Conservation (phyloP, 2,113 vertebrate genomes). For the Oryzias melastigma region DNA sequence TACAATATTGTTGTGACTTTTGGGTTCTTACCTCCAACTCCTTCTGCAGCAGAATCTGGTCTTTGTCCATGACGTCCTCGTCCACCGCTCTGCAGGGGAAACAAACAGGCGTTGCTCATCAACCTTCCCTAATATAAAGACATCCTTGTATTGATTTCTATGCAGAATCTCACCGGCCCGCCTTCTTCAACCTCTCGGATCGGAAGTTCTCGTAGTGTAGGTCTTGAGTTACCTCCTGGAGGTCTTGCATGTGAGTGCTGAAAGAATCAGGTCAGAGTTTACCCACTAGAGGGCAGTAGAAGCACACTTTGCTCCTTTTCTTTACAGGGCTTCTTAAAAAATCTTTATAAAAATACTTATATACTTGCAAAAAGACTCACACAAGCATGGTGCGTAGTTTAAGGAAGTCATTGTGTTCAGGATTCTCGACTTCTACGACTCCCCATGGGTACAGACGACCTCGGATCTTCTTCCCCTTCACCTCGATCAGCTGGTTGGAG, state of each 20-base stretch:
- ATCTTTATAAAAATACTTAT: too few relatives aligned
- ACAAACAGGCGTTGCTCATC: not conserved
- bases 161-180: conserved; percentile 77
- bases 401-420: conserved; percentile 92
- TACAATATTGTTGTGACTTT: not conserved
- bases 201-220: conserved; percentile 92
- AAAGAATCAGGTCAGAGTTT: conserved; percentile 29
- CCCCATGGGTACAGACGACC: conserved; percentile 86
- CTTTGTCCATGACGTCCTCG: conserved; percentile 89
- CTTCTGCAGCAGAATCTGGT: conserved; percentile 91
- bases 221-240: conserved; percentile 88
- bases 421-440: conserved; percentile 88
- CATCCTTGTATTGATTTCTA: not conserved
- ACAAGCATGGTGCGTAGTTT: conserved; percentile 87
- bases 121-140: not conserved
- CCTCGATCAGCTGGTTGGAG: conserved; percentile 90
- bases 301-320: not conserved
- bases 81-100: conserved; percentile 79
- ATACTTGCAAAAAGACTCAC: too few relatives aligned
- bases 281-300: conserved; percentile 55
- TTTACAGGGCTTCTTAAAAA: not conserved
- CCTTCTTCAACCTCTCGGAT: conserved; percentile 87
- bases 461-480: conserved; percentile 91
- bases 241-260: conserved; percentile 90
- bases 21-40: conserved; percentile 85